These are phyloP conservation scores for Pseudoatta argentina DNA, from an alignment of 1,140 invertebrate species.

Conservation along the genomic window DNA sequence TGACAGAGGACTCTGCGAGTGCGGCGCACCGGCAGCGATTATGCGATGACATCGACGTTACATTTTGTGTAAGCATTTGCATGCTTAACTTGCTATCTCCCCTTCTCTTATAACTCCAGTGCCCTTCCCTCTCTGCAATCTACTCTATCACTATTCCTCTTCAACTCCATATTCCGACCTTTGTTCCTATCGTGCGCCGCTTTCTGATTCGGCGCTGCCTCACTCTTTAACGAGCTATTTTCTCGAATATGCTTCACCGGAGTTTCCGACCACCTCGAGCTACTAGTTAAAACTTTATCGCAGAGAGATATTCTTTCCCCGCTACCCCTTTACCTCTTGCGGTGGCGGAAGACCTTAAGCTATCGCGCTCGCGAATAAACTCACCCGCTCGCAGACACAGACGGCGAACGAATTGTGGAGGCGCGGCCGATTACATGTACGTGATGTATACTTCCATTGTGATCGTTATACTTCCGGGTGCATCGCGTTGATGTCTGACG, in stretches of 20 bases:
- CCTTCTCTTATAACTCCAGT: slow-evolving; percentile 22
- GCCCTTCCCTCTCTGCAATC: neutral
- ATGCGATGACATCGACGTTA: slow-evolving; percentile 36
- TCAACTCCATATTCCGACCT: neutral
- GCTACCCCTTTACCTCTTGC: neutral
- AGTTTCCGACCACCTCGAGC: slow-evolving; percentile 52
- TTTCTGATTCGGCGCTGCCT: slow-evolving; percentile 37
- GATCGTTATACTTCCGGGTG: slow-evolving; percentile 6
- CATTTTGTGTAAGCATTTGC: slow-evolving; percentile 55
- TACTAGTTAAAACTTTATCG: slow-evolving; percentile 59
- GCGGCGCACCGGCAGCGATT: neutral
- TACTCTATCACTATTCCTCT: neutral
- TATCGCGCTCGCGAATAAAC: neutral
- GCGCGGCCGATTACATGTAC: neutral
- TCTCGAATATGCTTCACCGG: slow-evolving; percentile 39
- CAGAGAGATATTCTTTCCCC: slow-evolving; percentile 36
- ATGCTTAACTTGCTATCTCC: slow-evolving; percentile 48
- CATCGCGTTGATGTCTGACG: neutral
- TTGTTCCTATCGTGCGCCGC: slow-evolving; percentile 18
- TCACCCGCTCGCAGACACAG: neutral
- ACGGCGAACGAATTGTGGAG: neutral
- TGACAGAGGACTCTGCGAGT: neutral
- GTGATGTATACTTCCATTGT: slow-evolving; percentile 5
- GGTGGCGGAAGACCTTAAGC: neutral
- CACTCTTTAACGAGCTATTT: slow-evolving; percentile 49